Base-by-base conservation (phyloP, 2,113 vertebrate species). In the Conger conger region DNA sequence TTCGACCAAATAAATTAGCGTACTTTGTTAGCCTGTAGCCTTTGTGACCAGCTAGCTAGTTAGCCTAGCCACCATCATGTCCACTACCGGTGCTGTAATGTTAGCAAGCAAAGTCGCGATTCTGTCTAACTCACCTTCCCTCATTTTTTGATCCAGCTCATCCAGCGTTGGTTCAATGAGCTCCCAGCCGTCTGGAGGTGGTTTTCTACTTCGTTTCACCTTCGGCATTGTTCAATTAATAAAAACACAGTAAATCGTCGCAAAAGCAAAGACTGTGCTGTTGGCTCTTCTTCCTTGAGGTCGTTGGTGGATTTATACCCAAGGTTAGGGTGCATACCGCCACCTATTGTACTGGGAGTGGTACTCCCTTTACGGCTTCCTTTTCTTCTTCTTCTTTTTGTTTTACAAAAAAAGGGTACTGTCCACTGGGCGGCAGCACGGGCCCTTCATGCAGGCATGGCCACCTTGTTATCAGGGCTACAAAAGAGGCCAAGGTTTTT, bases 91-190 rank as follows among this genome's bases (percentile, higher is more conserved):
- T 5, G 23, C 54, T 18, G 9, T 1, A 50, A 50, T 13, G 57
- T 23, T 60, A 60, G 3, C 57, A 27, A 60, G 2, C 57, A 60
- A 50, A 57, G 20, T 23, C 4, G 68, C 1, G n/a, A 73, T 73
- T 30, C n/a, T 73, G 20, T 73, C 8, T n/a, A n/a, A 42, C 92
- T 88, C 68, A 99, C 98, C 98, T 95, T 99, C 98, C 87, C 98
- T 96, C 98, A 99, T 99, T 91, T 99, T 99, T 93, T 99, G 98
- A 89, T 99, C 98, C 89, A 99, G 91, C 87, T 99, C 98, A 60
- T 99, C 98, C 88, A 99, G 89, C 0, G 98, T 99, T 1, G 98
- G 98, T 87, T 99, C 98, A 0, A 99, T 99, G 11, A 99, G 93
- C 89, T 99, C 98, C 98, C 98, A 99, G 1, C 98, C 98, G 57